phyloP scores from a whole-genome alignment of 2,797 vertebrate genomes.

The Triplophysa yarkandensis region DNA sequence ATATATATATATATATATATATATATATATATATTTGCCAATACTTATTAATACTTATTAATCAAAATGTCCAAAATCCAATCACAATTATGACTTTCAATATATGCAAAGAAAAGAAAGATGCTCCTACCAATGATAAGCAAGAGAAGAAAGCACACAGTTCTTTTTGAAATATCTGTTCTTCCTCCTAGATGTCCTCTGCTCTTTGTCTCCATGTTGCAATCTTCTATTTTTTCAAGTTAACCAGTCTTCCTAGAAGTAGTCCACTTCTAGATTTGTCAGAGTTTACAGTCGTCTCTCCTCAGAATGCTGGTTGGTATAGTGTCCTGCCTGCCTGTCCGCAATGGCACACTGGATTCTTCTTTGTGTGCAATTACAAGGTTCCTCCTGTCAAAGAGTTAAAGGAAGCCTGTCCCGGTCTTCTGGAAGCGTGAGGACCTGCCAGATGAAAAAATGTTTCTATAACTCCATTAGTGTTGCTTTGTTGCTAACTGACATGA shows the following conservation, averaged over 20 bases:
- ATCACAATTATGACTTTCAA: no score
- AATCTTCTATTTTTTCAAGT: background rate
- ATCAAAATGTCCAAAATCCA: no score
- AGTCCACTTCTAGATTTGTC: background rate
- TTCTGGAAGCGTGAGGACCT: background rate
- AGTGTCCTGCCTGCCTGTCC: background rate
- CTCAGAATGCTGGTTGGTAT: background rate
- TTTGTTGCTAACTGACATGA: background rate
- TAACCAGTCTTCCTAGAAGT: background rate
- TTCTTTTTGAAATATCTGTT: constrained; percentile 53
- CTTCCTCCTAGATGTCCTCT: constrained; percentile 56
- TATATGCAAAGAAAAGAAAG: no score
- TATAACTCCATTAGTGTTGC: constrained; percentile 16
- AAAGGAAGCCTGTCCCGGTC: background rate
- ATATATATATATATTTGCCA: no score
- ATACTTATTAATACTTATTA: no score
- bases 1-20: no score
- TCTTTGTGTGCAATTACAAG: background rate
- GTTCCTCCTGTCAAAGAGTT: background rate
- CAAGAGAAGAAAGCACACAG: constrained; percentile 58
- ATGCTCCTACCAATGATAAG: constrained; percentile 71
- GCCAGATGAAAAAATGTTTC: background rate
- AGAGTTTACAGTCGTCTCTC: constrained; percentile 14
- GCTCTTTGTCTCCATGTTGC: constrained; percentile 70
- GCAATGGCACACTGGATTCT: background rate